These are phyloP conservation scores for Thaumatotibia leucotreta DNA, from an alignment of 1,140 invertebrate genomes.

Conservation along the genomic window DNA sequence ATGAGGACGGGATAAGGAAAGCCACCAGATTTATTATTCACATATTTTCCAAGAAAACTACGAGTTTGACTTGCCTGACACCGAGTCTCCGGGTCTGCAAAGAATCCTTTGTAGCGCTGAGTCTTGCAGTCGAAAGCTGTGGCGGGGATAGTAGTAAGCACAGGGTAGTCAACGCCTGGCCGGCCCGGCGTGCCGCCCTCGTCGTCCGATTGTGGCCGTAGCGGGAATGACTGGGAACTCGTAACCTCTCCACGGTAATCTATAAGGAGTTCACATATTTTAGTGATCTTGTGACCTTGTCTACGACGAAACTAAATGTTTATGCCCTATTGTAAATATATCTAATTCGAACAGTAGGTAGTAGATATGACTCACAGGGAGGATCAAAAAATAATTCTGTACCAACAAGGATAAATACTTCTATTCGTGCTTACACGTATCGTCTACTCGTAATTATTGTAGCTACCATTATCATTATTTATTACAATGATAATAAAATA, in stretches of 20 bases:
- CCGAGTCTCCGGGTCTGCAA: conserved; percentile 90
- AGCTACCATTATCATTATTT: no score
- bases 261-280: conserved; percentile 14
- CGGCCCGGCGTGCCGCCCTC: conserved; percentile 85
- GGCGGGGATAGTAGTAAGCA: conserved; percentile 84
- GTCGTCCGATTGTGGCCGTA: conserved; percentile 55
- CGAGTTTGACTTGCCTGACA: conserved; percentile 83
- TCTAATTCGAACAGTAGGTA: no score
- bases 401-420: no score
- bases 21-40: not conserved
- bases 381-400: no score
- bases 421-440: no score
- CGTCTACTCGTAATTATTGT: no score
- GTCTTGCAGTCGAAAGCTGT: conserved; percentile 90
- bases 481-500: no score
- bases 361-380: no score
- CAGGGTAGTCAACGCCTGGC: conserved; percentile 90
- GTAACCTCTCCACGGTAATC: conserved; percentile 40
- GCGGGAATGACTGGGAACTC: conserved; percentile 55
- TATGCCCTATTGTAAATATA: no score
- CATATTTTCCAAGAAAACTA: no score
- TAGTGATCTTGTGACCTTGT: not conserved
- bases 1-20: not conserved
- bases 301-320: not conserved
- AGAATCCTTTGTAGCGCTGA: conserved; percentile 93